Evolutionary conservation across 2,888 invertebrate genomes (phyloP), one percentile per base, ranked within the genome.

Genomic region (Scaptomyza parva): DNA sequence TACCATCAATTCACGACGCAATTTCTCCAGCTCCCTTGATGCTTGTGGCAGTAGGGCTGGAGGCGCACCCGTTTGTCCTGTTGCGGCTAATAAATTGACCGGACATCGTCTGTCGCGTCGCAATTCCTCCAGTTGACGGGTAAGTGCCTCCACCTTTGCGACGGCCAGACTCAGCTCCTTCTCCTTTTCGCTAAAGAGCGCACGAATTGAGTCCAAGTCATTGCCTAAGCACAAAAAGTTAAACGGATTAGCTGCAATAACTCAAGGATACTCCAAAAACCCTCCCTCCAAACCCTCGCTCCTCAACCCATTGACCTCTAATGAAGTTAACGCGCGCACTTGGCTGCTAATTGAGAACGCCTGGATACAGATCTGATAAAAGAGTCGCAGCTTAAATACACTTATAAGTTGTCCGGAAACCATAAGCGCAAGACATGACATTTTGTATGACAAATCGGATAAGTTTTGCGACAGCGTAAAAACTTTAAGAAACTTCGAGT

Each of bases 101-200:
- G 93, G 93, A 82, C 93, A 94, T 43, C 93, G 93, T 90, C 95
- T 92, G 58, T 95, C 94, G 81, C 95, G 91, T 84, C 96, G 93
- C 80, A 99, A 92, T 89, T 98, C 98, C 91, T 99, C 99, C 78
- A 99, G 93, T 92, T 99, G 98, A 86, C 96, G 93, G 72, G 98
- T 98, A 90, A 99, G 93, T 92, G 98, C 97, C 90, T 99, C 98
- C 89, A 99, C 99, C 93, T 98, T 98, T 89, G 97, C 97, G 90
- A 99, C 98, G n/a, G 99, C 99, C 93, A 98, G 93, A 60, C 97
- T 96, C 69, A 99, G 93, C 92, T 99, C 98, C 92, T 98, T 98
- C 92, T 99, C 99, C 91, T 99, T 99, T 91, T 98, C 98, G 93
- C 97, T 98, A 94, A 98, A 99, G 66, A 98, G 94, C 74, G 97